phyloP scores from a whole-genome alignment of 2,113 vertebrate species.

The Sula dactylatra region DNA sequence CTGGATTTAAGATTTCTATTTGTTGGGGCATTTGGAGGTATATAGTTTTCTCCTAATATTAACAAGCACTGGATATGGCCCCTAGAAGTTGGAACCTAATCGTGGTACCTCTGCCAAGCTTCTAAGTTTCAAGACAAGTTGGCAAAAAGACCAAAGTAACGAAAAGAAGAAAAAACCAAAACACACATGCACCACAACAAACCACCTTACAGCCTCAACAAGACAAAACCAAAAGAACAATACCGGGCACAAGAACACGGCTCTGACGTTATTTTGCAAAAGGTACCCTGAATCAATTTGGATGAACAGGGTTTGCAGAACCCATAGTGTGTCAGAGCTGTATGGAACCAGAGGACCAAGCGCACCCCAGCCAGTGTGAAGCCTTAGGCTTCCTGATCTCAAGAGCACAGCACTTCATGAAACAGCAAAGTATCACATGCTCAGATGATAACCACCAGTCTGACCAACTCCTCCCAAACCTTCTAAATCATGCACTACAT shows the following conservation, averaged over 20 bases:
- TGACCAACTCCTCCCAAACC: neutral
- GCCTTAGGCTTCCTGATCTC: neutral
- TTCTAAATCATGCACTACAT: neutral
- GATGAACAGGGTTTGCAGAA: neutral
- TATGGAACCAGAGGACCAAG: neutral
- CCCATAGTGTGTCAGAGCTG: neutral
- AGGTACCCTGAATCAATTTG: neutral
- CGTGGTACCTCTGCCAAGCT: neutral
- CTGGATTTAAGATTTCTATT: neutral
- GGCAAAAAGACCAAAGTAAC: neutral
- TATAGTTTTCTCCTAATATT: neutral
- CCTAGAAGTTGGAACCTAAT: neutral
- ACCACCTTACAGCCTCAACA: neutral
- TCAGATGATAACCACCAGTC: neutral
- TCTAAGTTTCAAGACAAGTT: neutral
- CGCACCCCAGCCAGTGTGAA: neutral
- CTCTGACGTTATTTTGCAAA: neutral
- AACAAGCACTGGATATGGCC: neutral
- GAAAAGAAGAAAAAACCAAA: neutral
- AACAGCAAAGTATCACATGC: neutral
- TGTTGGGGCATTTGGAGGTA: neutral
- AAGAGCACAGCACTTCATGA: rapidly evolving
- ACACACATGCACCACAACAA: too few species aligned
- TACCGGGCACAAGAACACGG: neutral
- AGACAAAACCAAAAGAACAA: neutral